A percentile compares a stretch with the other conserved stretches of the same genome.
phyloP scores from a whole-genome alignment of 2,797 vertebrate species.

The Stomatorhinus walkeri region DNA sequence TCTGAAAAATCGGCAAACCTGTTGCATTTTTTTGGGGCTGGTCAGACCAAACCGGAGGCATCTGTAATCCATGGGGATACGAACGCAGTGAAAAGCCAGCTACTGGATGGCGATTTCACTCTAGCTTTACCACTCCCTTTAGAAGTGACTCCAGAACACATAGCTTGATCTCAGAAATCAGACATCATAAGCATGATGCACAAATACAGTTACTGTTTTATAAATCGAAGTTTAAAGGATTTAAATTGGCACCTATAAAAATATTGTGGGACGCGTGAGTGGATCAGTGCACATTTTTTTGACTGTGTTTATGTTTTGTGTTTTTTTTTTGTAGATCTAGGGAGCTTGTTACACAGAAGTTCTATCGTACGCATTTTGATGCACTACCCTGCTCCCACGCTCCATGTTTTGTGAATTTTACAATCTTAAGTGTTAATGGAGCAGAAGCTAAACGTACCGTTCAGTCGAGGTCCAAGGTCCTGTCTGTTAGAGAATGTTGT shows the following conservation, averaged over 20 bases:
- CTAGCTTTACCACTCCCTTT: neutral
- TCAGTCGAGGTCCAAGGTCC: neutral
- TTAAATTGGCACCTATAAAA: conserved; percentile 4
- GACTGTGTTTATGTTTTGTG: neutral
- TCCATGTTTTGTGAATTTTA: neutral
- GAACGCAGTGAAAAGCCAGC: neutral
- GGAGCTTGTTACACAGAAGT: neutral
- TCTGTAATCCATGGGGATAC: neutral
- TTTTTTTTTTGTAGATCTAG: neutral
- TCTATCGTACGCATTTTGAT: neutral
- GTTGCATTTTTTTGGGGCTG: neutral
- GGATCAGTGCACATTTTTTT: neutral
- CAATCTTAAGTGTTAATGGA: neutral
- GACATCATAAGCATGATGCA: neutral
- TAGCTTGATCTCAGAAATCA: neutral
- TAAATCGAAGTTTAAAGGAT: neutral
- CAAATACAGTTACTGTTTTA: neutral
- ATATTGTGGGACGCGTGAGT: neutral
- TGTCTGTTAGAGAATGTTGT: neutral
- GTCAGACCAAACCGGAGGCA: neutral
- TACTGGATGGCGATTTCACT: neutral
- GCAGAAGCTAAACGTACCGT: neutral
- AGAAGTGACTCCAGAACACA: neutral
- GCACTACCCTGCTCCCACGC: neutral
- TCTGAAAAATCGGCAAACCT: neutral